Evolutionary conservation across 2,113 vertebrate genomes (phyloP).

Genomic region (Halcyon malimbica): DNA sequence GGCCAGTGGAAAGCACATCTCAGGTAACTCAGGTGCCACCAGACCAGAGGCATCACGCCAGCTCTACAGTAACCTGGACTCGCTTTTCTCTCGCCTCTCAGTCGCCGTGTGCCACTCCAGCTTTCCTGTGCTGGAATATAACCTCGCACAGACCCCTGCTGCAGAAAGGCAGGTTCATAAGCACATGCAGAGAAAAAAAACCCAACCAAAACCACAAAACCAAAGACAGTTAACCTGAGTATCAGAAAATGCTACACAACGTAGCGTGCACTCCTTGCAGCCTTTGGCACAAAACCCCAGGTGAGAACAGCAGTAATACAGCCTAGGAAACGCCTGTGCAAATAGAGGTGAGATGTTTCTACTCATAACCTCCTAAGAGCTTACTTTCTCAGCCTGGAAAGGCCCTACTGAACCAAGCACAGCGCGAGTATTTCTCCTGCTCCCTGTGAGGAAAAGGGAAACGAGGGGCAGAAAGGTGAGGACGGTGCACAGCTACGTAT

Average conservation of each 20-base stretch:
- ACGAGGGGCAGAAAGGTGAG: not conserved
- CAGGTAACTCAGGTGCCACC: not conserved
- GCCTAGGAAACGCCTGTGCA: not conserved
- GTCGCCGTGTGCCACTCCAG: not conserved
- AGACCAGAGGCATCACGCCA: not conserved
- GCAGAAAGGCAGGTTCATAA: not conserved
- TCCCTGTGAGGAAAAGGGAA: not conserved
- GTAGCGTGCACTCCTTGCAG: slow-evolving; percentile 40
- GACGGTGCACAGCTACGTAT: fast-evolving
- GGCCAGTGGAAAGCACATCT: slow-evolving; percentile 25
- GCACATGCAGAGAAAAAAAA: not conserved
- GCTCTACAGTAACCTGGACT: not conserved
- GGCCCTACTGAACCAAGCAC: not conserved
- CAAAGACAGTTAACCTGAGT: slow-evolving; percentile 71
- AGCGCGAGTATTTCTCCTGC: not conserved
- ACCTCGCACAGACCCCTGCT: not conserved
- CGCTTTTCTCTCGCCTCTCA: not conserved
- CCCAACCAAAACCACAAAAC: not conserved
- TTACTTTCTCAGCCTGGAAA: not conserved
- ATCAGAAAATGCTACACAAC: slow-evolving; percentile 69
- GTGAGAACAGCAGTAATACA: slow-evolving; percentile 11
- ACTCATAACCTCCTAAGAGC: not conserved
- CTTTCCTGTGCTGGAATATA: not conserved
- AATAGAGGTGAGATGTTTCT: not conserved
- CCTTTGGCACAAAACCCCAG: slow-evolving; percentile 67